Conservation (phyloP, 2,113 vertebrate species). For the Serinus canaria region DNA sequence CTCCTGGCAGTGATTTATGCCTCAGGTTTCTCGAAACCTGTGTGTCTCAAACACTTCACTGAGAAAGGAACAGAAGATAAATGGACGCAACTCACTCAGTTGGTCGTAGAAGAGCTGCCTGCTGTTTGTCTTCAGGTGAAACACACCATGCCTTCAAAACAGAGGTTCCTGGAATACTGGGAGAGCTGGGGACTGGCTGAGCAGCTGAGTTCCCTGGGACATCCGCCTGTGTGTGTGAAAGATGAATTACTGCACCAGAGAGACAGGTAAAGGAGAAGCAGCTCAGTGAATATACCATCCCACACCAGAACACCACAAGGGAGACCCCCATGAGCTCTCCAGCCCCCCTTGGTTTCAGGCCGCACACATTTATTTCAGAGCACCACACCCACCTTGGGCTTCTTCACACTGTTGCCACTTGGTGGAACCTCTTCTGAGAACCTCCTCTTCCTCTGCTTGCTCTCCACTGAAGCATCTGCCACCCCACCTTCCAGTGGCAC, state of each 20-base stretch:
- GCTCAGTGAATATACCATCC: not conserved
- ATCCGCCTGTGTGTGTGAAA: conserved; percentile 67
- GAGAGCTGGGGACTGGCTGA: conserved; percentile 86
- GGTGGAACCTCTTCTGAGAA: conserved; percentile 85
- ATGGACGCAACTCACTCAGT: conserved; percentile 84
- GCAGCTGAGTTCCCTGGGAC: conserved; percentile 74
- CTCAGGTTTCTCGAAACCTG: not conserved
- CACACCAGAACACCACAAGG: accelerated
- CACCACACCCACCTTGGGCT: conserved; percentile 77
- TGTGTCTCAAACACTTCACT: not conserved
- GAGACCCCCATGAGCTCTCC: accelerated
- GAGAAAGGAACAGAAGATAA: not conserved
- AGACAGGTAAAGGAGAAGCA: not conserved
- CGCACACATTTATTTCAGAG: not conserved
- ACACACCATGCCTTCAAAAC: conserved; percentile 84
- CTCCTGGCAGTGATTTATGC: not conserved
- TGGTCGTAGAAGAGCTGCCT: conserved; percentile 79
- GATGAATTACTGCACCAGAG: not conserved
- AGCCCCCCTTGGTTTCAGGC: not conserved
- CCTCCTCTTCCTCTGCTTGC: conserved; percentile 85
- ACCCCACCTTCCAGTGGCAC: conserved; percentile 79
- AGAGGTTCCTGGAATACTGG: conserved; percentile 82
- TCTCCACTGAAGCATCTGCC: conserved; percentile 80
- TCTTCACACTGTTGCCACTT: conserved; percentile 84
- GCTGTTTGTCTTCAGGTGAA: conserved; percentile 87